Conservation (phyloP, 2,113 vertebrate species). For the Psittacula cyanocephala region DNA sequence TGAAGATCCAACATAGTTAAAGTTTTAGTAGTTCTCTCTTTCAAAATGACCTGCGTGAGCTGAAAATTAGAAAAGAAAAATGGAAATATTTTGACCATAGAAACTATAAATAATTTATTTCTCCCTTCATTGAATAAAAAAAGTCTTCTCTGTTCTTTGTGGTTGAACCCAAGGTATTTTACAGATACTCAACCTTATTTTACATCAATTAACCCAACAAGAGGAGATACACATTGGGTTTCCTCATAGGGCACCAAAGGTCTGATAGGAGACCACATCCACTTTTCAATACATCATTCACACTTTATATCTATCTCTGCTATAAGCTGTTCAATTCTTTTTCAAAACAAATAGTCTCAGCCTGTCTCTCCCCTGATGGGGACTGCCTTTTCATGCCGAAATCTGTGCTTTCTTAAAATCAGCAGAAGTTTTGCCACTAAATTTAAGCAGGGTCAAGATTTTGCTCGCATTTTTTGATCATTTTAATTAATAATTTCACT, state of each 20-base stretch:
- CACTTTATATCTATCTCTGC: neutral
- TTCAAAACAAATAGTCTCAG: neutral
- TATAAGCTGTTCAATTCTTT: neutral
- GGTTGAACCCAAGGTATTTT: neutral
- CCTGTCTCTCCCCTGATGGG: neutral
- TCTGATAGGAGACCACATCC: neutral
- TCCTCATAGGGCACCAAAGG: neutral
- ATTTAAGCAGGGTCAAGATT: neutral
- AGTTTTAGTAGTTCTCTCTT: slow-evolving; percentile 45
- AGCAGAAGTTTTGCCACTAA: neutral
- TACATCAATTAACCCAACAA: neutral
- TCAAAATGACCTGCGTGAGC: slow-evolving; percentile 44
- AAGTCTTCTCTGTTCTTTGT: neutral
- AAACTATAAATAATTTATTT: neutral
- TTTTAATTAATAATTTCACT: neutral
- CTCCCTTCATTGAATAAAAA: neutral
- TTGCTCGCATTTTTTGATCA: neutral
- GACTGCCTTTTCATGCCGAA: neutral
- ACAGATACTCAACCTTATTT: neutral
- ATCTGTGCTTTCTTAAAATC: neutral
- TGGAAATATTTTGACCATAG: neutral
- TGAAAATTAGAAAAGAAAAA: slow-evolving; percentile 24
- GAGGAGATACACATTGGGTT: neutral
- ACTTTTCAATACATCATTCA: neutral
- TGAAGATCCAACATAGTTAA: slow-evolving; percentile 18